phyloP scores from a whole-genome alignment of 2,888 invertebrate species.

The Epinotia ramella region DNA sequence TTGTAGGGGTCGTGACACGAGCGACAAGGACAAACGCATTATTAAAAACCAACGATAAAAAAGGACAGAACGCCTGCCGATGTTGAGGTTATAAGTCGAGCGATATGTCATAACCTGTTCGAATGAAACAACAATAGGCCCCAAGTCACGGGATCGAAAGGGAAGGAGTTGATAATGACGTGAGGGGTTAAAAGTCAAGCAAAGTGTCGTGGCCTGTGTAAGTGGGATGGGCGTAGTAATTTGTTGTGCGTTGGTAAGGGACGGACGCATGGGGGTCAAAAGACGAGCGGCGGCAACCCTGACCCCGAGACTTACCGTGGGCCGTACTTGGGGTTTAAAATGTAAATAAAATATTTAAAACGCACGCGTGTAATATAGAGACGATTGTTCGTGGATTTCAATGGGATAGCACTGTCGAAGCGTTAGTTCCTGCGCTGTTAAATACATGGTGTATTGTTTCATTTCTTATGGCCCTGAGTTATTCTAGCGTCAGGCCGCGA shows the following conservation, averaged over 20 bases:
- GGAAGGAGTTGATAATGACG: conserved; percentile 78
- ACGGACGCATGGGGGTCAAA: conserved; percentile 75
- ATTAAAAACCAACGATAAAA: conserved; percentile 63
- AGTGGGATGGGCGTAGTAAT: conserved; percentile 61
- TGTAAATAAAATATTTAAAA: conserved; percentile 50
- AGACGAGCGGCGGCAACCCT: conserved; percentile 83
- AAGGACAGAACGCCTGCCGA: conserved; percentile 67
- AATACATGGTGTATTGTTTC: conserved; percentile 60
- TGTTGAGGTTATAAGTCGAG: conserved; percentile 80
- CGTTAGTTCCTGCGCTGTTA: conserved; percentile 61
- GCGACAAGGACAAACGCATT: conserved; percentile 68
- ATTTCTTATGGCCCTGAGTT: conserved; percentile 49
- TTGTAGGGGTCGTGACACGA: conserved; percentile 78
- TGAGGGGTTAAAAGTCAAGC: conserved; percentile 83
- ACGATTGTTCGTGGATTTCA: conserved; percentile 56
- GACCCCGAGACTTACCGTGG: conserved; percentile 75
- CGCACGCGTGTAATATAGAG: conserved; percentile 51
- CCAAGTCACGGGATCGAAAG: conserved; percentile 59
- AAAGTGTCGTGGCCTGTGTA: conserved; percentile 81
- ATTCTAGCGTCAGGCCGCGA: conserved; percentile 37
- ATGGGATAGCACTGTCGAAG: conserved; percentile 54
- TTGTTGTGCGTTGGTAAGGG: conserved; percentile 60
- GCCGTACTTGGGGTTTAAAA: conserved; percentile 66
- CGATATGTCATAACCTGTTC: conserved; percentile 85
- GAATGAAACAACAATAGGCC: conserved; percentile 68